Evolutionary conservation across 2,113 vertebrate genomes (phyloP).

Genomic region (Sitta europaea): DNA sequence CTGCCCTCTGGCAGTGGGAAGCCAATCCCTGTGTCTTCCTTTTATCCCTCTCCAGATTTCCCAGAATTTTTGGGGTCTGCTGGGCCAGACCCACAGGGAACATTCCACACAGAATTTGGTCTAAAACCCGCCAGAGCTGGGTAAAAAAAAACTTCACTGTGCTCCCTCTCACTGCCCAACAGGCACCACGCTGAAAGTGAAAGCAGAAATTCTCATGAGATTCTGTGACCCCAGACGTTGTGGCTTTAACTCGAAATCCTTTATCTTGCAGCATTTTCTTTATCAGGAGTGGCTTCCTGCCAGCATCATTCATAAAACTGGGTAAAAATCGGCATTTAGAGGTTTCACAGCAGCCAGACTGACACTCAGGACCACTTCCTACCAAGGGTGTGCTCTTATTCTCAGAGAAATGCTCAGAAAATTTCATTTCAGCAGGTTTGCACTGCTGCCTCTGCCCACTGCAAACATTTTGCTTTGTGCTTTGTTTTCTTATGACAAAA

Average conservation of each 20-base stretch:
- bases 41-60: neutral
- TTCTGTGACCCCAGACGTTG: neutral
- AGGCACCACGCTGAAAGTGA: rapidly evolving
- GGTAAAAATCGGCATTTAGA: rapidly evolving
- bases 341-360: neutral
- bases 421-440: neutral
- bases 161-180: no score
- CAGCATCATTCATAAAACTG: neutral
- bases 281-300: neutral
- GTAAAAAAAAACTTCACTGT: rapidly evolving
- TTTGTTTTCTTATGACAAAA: rapidly evolving
- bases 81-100: neutral
- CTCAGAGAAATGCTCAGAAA: neutral
- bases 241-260: neutral
- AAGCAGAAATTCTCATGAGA: neutral
- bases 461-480: neutral
- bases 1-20: neutral
- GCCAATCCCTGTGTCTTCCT: neutral
- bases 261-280: neutral
- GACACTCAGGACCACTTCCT: rapidly evolving
- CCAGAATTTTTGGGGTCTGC: neutral
- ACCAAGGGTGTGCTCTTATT: rapidly evolving
- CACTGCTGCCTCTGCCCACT: neutral
- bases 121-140: neutral
- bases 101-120: neutral